Evolutionary conservation across 2,888 invertebrate genomes (phyloP), one percentile per base, ranked within the genome.

Genomic region (Phaedon cochleariae): DNA sequence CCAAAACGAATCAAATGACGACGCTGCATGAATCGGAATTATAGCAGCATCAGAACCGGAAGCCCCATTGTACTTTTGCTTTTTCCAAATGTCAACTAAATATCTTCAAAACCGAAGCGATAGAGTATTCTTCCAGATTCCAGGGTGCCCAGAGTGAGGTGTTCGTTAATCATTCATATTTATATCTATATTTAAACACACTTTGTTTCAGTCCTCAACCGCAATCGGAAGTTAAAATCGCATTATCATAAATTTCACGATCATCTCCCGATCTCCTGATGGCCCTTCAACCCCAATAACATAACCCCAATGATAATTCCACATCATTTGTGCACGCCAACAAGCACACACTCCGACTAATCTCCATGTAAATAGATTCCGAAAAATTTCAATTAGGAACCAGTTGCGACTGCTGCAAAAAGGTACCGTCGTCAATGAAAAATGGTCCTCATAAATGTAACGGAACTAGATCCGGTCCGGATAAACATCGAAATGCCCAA

Each of bases 351-450:
- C 57, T 21, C 45, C 21, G n/a, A 45, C 20, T 26, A 45, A 57
- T 57, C 45, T 45, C 17, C 57, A 29, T 45, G 48, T 12, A 41
- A 41, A 45, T 21, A 26, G 22, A 45, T 45, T 45, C 37, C 22
- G 26, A 57, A 57, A 57, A 45, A 45, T 26, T 46, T 45, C 57
- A 57, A 57, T 57, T 45, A 21, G 45, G 45, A 46, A 41, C 57
- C 55, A 55, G 57, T 57, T 45, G 57, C 57, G 57, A 26, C 26
- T n/a, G 2, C 26, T 4, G 18, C 45, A 17, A 45, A 57, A 57
- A 57, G 57, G 12, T 26, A 15, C 21, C 37, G 15, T 45, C 29
- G 31, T 57, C 57, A 21, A 29, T 54, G 54, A 54, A 54, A 37
- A 54, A 54, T 54, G 37, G 37, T 37, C 45, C 45, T 41, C 26